Conservation (phyloP, 2,888 invertebrate species). For the Pogonocherus hispidulus region DNA sequence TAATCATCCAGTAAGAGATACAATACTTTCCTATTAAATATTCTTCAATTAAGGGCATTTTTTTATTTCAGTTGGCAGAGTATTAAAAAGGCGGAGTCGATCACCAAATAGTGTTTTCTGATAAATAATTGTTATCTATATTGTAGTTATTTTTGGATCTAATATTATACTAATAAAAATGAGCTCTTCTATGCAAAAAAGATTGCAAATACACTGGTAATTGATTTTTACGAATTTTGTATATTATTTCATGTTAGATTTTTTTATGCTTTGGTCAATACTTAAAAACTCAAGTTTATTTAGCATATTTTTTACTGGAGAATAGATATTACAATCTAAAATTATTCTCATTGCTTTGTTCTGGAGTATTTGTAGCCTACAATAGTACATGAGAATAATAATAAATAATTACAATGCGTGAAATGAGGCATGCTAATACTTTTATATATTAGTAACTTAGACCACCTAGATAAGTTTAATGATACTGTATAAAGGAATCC, state of each 20-base stretch:
- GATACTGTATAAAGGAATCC: background rate
- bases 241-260: background rate
- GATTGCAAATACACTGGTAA: background rate
- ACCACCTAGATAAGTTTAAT: background rate
- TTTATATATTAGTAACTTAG: background rate
- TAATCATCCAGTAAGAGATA: too few relatives aligned
- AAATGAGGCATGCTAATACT: background rate
- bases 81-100: too few relatives aligned
- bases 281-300: background rate
- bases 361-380: background rate
- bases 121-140: background rate
- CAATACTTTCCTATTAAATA: too few relatives aligned
- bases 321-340: background rate
- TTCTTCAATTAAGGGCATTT: too few relatives aligned
- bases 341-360: background rate
- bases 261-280: background rate
- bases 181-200: background rate
- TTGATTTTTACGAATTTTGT: background rate
- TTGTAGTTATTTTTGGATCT: background rate
- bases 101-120: too few relatives aligned
- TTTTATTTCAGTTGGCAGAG: too few relatives aligned
- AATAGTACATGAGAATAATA: background rate
- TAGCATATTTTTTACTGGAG: background rate
- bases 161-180: background rate
- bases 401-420: background rate